phyloP scores from a whole-genome alignment of 1,140 invertebrate genomes.

The Acromyrmex charruanus region DNA sequence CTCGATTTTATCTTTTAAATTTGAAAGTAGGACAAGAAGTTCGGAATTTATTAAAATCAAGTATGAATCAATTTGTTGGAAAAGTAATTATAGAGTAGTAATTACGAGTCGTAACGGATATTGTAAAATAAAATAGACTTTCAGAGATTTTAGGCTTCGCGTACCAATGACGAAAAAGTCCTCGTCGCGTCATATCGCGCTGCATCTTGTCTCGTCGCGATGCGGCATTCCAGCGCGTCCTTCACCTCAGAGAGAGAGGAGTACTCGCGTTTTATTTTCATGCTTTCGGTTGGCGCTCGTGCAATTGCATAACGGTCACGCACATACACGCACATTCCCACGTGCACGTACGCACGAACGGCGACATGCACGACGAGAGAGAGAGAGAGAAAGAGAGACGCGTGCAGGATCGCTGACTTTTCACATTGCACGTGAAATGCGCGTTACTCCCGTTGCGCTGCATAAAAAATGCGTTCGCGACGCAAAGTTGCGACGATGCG shows the following conservation, averaged over 20 bases:
- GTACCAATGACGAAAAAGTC: not conserved
- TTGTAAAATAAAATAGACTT: not conserved
- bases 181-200: not conserved
- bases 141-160: not conserved
- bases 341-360: slow-evolving; percentile 6
- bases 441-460: slow-evolving; percentile 16
- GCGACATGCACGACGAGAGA: slow-evolving; percentile 31
- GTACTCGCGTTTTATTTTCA: slow-evolving; percentile 73
- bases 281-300: slow-evolving; percentile 73
- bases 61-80: not conserved
- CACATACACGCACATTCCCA: slow-evolving; percentile 44
- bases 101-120: not conserved
- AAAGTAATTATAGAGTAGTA: not conserved
- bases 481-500: not conserved
- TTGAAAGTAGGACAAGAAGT: not conserved
- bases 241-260: slow-evolving; percentile 70
- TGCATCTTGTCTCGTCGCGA: not conserved
- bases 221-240: slow-evolving; percentile 70
- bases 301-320: slow-evolving; percentile 77
- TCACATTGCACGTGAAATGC: not conserved
- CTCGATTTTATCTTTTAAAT: not conserved
- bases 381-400: not conserved
- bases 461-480: slow-evolving; percentile 56
- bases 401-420: slow-evolving; percentile 43
- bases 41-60: not conserved